Base-by-base conservation (phyloP, 2,797 vertebrate genomes). In the Streptopelia turtur region DNA sequence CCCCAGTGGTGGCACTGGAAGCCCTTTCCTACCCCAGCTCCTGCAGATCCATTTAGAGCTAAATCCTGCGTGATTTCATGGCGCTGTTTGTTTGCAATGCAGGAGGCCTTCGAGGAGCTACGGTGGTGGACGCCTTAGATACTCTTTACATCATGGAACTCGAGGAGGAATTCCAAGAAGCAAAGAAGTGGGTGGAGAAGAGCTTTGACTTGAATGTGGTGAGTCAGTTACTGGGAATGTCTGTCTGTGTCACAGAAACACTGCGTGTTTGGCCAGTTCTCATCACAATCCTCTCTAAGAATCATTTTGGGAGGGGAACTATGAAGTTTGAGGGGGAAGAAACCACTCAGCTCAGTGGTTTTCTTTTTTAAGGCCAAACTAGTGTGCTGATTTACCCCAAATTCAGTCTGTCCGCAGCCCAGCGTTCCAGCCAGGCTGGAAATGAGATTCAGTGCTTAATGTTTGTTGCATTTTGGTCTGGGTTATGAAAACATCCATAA, bases 111-210 rank as follows among this genome's bases (percentile, higher is more conserved):
- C 98, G 98, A 83, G 99, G 99, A 96, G 99, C 99, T 3, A 99
- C 99, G 1, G 98, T 99, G 94, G 98, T 99, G 1, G 99, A 99
- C 83, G 99, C 99, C 35, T 98, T 99, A 72, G 99, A 99, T 72
- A 99, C 99, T 0, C 98, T 99, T 39, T 99, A 99, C 91, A 98
- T 99, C 95, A 99, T 99, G 99, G 99, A 99, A 77, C 95, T 99
- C 78, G 98, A 98, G 95, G 98, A 99, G 30, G 99, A 99, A 89
- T 99, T 99, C 95, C 98, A 98, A 30, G 99, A 99, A 83, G 99
- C 99, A 88, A 99, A 98, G 97, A 98, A 98, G 77, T 99, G 99
- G 99, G 99, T 99, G 83, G 97, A 98, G 96, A 98, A 97, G 92
- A 99, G 96, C 97, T 98, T 99, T 93, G 99, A 99, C 94, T 97